Conservation (phyloP, 2,113 vertebrate genomes). For the Hippolais icterina region DNA sequence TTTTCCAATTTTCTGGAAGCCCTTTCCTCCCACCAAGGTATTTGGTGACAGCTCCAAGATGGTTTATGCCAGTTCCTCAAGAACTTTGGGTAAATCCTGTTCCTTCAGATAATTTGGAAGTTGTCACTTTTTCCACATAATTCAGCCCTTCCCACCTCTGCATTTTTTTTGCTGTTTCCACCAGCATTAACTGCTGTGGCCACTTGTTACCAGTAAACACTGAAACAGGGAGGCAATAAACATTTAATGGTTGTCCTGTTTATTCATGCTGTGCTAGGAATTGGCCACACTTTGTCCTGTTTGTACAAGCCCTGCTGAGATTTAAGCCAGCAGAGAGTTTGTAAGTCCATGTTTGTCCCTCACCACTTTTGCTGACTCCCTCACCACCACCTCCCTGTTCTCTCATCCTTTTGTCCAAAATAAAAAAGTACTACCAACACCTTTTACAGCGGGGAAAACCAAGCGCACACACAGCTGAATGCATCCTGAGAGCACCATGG, state of each 20-base stretch:
- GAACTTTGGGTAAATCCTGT: background rate
- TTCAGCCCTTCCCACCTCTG: background rate
- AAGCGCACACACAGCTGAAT: background rate
- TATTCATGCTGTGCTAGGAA: background rate
- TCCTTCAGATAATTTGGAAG: background rate
- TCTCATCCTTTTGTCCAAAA: background rate
- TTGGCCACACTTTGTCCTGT: background rate
- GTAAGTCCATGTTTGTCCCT: background rate
- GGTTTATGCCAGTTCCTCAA: background rate
- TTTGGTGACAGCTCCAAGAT: background rate
- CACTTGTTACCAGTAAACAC: background rate
- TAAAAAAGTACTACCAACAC: background rate
- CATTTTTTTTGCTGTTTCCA: background rate
- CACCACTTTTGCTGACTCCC: background rate
- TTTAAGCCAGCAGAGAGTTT: background rate
- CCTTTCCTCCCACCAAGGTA: background rate
- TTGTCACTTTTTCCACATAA: background rate
- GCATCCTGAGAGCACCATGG: background rate
- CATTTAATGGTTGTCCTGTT: background rate
- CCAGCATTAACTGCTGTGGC: background rate
- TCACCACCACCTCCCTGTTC: background rate
- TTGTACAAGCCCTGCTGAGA: background rate
- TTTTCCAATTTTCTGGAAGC: background rate
- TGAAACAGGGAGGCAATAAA: background rate
- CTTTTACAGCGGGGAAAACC: background rate